These are phyloP conservation scores for Pseudochromis fuscus DNA, from an alignment of 2,797 vertebrate species.

Conservation along the genomic window DNA sequence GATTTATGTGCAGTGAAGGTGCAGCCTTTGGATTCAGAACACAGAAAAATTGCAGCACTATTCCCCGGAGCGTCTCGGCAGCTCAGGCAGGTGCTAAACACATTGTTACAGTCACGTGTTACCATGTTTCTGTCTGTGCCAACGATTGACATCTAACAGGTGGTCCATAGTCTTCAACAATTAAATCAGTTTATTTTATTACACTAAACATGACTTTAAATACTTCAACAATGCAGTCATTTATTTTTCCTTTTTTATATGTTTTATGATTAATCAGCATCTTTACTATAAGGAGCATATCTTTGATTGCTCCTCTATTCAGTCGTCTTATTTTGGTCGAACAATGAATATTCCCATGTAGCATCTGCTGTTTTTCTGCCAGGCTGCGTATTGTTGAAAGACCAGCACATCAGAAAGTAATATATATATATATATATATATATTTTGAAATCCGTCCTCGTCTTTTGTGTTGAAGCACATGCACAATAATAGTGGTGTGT, in stretches of 20 bases:
- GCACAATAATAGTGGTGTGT: neutral
- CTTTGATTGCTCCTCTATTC: neutral
- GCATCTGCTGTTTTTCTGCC: neutral
- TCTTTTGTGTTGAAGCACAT: conserved; percentile 3
- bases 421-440: too few species aligned
- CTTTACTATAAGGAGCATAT: neutral
- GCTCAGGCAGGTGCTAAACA: too few species aligned
- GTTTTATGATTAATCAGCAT: neutral
- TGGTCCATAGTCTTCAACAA: too few species aligned
- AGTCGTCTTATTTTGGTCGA: neutral
- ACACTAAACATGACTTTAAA: too few species aligned
- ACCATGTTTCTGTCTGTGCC: too few species aligned
- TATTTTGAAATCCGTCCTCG: neutral
- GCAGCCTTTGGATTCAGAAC: conserved; percentile 3
- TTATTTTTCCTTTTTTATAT: too few species aligned
- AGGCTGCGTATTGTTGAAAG: neutral
- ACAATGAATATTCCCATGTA: neutral
- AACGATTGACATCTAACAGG: too few species aligned
- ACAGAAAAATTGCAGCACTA: neutral
- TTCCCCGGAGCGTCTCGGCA: too few species aligned
- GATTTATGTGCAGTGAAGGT: conserved; percentile 8
- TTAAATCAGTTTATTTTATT: too few species aligned
- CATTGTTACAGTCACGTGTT: too few species aligned
- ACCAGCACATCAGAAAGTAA: neutral
- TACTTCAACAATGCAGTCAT: too few species aligned